These are phyloP conservation scores for Rhinolophus ferrumequinum DNA, from an alignment of 2,113 vertebrate genomes.

Conservation along the genomic window DNA sequence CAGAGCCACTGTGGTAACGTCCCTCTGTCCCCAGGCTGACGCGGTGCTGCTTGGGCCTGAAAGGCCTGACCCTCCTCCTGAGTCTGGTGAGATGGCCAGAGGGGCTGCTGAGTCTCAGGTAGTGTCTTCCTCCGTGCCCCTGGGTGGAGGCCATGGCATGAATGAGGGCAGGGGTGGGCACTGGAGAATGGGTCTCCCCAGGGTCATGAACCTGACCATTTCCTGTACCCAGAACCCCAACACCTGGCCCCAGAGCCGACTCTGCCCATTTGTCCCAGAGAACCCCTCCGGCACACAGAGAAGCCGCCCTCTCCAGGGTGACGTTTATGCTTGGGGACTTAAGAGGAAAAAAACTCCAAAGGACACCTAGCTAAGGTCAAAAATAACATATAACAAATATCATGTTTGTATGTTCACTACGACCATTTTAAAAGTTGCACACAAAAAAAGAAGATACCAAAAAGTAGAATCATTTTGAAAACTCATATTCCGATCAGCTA, in stretches of 20 bases:
- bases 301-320: background rate
- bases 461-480: background rate
- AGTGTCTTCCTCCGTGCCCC: background rate
- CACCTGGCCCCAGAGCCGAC: background rate
- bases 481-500: background rate
- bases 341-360: background rate
- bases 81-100: conserved; percentile 45
- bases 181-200: background rate
- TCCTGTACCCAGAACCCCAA: background rate
- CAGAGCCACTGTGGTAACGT: background rate
- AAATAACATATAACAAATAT: background rate
- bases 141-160: background rate
- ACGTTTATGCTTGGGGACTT: background rate
- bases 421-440: background rate
- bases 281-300: background rate
- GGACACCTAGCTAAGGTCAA: background rate
- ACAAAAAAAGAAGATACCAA: background rate
- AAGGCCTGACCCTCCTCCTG: conserved; percentile 68
- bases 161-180: background rate
- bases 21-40: conserved; percentile 80
- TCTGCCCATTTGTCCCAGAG: background rate
- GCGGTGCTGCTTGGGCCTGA: conserved; percentile 70
- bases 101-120: conserved; percentile 82
- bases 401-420: background rate
- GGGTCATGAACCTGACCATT: background rate